Conservation (phyloP, 2,888 invertebrate species). For the Dryococelus australis region DNA sequence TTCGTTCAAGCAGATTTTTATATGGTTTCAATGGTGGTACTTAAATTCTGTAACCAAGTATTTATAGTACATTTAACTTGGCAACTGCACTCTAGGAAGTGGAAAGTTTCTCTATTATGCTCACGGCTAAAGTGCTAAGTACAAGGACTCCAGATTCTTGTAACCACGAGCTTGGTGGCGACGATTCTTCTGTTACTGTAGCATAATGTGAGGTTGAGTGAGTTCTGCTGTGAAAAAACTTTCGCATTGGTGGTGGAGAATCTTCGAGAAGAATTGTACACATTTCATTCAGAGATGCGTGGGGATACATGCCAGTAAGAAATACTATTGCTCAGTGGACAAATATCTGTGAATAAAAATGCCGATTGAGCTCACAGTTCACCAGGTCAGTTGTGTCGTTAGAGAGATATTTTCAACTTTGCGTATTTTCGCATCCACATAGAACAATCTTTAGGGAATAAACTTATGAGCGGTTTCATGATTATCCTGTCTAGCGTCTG, state of each 20-base stretch:
- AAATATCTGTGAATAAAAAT: not conserved
- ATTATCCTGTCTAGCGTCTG: too few relatives aligned
- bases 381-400: not conserved
- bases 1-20: not conserved
- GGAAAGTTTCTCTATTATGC: not conserved
- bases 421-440: not conserved
- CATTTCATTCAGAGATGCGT: not conserved
- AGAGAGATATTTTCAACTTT: not conserved
- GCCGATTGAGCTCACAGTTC: conserved; percentile 23
- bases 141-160: too few relatives aligned
- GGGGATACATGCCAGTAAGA: not conserved
- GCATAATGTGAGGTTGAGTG: not conserved
- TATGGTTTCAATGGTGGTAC: not conserved
- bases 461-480: too few relatives aligned
- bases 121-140: too few relatives aligned
- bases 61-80: not conserved
- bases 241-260: too few relatives aligned
- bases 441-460: not conserved
- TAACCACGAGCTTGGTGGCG: not conserved
- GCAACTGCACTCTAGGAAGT: not conserved
- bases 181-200: not conserved
- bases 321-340: not conserved
- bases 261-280: not conserved
- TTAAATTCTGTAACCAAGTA: not conserved
- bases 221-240: too few relatives aligned